Percentiles rank a stretch among this genome's conserved stretches.
Conservation (phyloP, 2,888 invertebrate genomes). For the Yponomeuta evonymella region DNA sequence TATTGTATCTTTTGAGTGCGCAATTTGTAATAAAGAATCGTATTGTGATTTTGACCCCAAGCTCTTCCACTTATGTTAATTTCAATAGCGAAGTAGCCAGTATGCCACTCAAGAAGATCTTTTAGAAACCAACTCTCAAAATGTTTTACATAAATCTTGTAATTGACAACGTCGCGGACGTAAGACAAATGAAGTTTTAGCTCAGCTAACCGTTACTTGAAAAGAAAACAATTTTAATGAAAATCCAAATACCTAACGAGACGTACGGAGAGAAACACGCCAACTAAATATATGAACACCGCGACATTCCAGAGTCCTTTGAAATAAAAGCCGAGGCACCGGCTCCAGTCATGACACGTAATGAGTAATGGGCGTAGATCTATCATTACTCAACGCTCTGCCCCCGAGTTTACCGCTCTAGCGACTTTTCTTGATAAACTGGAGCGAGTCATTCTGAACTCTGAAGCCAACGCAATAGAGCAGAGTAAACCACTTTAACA, state of each 20-base stretch:
- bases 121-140: not conserved
- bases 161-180: not conserved
- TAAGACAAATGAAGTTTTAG: not conserved
- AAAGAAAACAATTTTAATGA: not conserved
- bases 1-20: not conserved
- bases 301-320: constrained; percentile 22
- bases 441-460: not conserved
- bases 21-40: constrained; percentile 1
- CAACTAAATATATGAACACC: constrained; percentile 8
- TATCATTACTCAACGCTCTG: constrained; percentile 57
- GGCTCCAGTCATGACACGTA: constrained; percentile 47
- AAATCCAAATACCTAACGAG: not conserved
- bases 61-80: not conserved
- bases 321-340: constrained; percentile 55
- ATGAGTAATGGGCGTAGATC: constrained; percentile 43
- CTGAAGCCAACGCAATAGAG: not conserved
- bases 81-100: not conserved
- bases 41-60: not conserved
- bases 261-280: not conserved
- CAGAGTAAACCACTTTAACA: not conserved
- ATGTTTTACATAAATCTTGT: not conserved
- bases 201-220: not conserved
- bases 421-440: not conserved
- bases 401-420: constrained; percentile 45
- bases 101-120: no score